Evolutionary conservation across 2,113 vertebrate genomes (phyloP), one percentile per base, ranked within the genome.

Genomic region (Bubo scandiacus): DNA sequence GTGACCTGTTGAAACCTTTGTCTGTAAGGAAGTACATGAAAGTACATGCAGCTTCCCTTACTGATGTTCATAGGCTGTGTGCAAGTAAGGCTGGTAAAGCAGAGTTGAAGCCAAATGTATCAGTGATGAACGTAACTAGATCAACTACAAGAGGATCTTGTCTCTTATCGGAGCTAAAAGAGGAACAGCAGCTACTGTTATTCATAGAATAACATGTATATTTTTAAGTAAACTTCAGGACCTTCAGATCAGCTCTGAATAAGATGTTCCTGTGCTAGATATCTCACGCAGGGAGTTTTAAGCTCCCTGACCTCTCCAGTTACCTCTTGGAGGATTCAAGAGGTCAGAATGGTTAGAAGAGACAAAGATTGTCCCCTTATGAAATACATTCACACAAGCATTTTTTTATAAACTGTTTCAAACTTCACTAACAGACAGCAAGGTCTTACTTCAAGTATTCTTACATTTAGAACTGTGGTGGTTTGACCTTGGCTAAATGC

Each of bases 31-130:
- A n/a, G 3, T 6, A 7, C 4, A 10, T 14, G 43, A n/a, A 61
- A 7, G 13, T 36, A 4, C 9, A 16, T 7, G 14, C 66, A 38
- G 38, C 38, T 38, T 82, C 27, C 16, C 4, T 88, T 43, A 12
- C 2, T 17, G 8, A 11, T 42, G 7, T 22, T 73, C 21, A 20
- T 1, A 47, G 9, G 1, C 2, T 72, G 7, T 34, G 27, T 27
- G n/a, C n/a, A n/a, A n/a, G n/a, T n/a, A n/a, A n/a, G n/a, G n/a
- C n/a, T n/a, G n/a, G 3, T 27, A 54, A 78, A 78, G 34, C 1
- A 2, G 16, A 36, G 2, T 3, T 19, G 25, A 20, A 70, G 4
- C 2, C n/a, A 83, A 58, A 72, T 11, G 5, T 11, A 12, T 67
- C 17, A n/a, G 27, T 40, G 47, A 27, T n/a, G 42, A 90, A 74